Evolutionary conservation across 2,113 vertebrate genomes (phyloP).

Genomic region (Arvicanthis niloticus): DNA sequence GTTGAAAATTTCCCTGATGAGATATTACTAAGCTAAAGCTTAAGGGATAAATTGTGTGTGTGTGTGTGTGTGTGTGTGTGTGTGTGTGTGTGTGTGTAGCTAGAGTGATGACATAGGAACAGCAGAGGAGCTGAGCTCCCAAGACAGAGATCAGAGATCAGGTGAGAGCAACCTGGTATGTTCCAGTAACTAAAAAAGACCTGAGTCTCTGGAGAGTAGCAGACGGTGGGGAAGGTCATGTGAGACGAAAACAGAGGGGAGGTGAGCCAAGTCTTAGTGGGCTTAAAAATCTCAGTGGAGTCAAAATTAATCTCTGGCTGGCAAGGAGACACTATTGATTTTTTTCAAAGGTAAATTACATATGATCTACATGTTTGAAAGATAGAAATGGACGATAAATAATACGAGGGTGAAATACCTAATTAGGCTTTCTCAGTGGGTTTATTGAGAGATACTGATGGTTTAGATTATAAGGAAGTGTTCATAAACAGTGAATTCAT

Average conservation of each 20-base stretch:
- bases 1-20: neutral
- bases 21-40: neutral
- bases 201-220: conserved; percentile 52
- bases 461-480: neutral
- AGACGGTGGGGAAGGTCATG: conserved; percentile 38
- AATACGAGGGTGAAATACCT: neutral
- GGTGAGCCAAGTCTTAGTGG: conserved; percentile 33
- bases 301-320: conserved; percentile 14
- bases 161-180: conserved; percentile 16
- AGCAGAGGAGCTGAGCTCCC: neutral
- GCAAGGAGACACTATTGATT: neutral
- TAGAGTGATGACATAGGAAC: neutral
- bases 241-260: conserved; percentile 28
- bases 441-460: neutral
- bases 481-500: neutral
- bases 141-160: neutral
- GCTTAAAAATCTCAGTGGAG: neutral
- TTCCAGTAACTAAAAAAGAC: conserved; percentile 64
- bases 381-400: neutral
- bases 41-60: neutral
- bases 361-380: neutral
- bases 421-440: neutral
- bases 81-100: no score
- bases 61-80: neutral
- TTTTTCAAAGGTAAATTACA: conserved; percentile 41